Base-by-base conservation (phyloP, 2,113 vertebrate genomes). In the Xiphophorus maculatus region DNA sequence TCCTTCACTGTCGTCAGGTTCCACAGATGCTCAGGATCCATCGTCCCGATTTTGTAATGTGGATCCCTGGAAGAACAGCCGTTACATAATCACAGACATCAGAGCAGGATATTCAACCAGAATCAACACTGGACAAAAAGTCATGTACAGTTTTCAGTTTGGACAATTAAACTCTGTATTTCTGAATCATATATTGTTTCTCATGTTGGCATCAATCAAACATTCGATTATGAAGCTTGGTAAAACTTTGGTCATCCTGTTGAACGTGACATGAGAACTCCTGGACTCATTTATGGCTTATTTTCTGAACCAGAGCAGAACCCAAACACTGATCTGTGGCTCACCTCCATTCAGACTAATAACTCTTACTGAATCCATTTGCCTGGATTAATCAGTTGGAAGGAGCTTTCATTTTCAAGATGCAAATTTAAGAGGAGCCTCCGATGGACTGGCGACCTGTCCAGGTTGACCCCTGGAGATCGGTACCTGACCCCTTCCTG, bases 1-100 rank as follows among this genome's bases (percentile, higher is more conserved):
- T 99, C 97, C 89, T 95, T 97, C 5, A 99, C 95, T 0, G 96
- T 96, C 90, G 92, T 96, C 80, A 99, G 96, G 81, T 96, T 94
- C 37, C 96, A 93, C 88, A 99, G 60, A 63, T 97, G 97, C 29
- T 80, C 90, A 0, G 94, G 95, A 25, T 97, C 94, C 90, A 99
- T 94, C 66, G 94, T 92, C 0, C 92, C 85, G 2, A 97, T 96
- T 0, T 89, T 95, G 0, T 96, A 96, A 87, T 94, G 96, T 0
- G 60, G 40, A 71, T 99, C 97, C 0, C 97, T 99, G 90, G 0
- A 88, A 84, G 1, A 80, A 37, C 22, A 63, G 42, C 0, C 1
- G 15, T 73, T 73, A 73, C 27, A 17, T 13, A 44, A 19, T 40
- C 2, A 35, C 4, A 22, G 1, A 2, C 54, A 27, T 51, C 11